phyloP scores from a whole-genome alignment of 2,797 vertebrate species.

The Ctenopoma multispine region DNA sequence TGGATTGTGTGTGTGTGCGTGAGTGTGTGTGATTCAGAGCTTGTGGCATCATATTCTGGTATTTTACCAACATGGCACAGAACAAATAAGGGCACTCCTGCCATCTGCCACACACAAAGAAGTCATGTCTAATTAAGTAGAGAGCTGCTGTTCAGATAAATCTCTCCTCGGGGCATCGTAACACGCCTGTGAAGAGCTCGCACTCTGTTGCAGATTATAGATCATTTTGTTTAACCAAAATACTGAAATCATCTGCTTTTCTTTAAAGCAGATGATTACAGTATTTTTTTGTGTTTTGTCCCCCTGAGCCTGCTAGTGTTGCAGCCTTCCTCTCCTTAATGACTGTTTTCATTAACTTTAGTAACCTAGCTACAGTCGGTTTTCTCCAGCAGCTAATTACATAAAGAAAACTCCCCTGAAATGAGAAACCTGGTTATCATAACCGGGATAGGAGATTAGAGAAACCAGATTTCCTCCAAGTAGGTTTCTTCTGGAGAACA shows the following conservation, averaged over 20 bases:
- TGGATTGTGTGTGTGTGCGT: background rate
- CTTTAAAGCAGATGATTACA: background rate
- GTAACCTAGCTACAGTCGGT: too few species aligned
- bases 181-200: constrained; percentile 24
- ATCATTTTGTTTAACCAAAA: constrained; percentile 18
- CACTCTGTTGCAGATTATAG: constrained; percentile 11
- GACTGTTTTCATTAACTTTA: too few species aligned
- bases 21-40: constrained; percentile 12
- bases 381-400: too few species aligned
- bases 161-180: constrained; percentile 41
- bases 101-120: constrained; percentile 44
- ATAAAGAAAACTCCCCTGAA: too few species aligned
- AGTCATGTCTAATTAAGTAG: constrained; percentile 55
- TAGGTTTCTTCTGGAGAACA: too few species aligned
- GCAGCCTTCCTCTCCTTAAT: too few species aligned
- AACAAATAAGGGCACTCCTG: constrained; percentile 47
- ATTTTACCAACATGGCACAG: constrained; percentile 45
- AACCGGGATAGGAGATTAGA: too few species aligned
- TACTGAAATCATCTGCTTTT: too few species aligned
- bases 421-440: too few species aligned
- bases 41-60: constrained; percentile 50
- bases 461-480: too few species aligned
- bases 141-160: constrained; percentile 37
- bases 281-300: background rate
- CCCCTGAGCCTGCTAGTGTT: too few species aligned